A percentile compares a stretch with the other conserved stretches of the same genome.
Evolutionary conservation across 1,140 invertebrate genomes (phyloP).

Genomic region (Ephestia elutella): DNA sequence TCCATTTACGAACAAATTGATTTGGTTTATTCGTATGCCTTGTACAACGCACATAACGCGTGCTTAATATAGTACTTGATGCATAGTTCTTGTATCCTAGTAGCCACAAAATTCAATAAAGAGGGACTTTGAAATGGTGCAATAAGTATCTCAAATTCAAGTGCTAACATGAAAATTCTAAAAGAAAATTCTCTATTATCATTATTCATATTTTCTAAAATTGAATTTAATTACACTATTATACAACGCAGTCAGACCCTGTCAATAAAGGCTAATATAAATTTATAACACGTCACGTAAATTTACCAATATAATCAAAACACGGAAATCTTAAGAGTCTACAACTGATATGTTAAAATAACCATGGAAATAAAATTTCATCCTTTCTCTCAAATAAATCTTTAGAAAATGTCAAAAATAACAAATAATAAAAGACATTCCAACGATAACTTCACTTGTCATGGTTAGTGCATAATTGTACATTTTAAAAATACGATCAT

Average conservation of each 20-base stretch:
- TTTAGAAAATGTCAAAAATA: no score
- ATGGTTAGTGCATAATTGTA: background rate
- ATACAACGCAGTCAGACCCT: conserved; percentile 67
- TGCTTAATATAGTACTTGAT: background rate
- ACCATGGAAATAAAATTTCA: background rate
- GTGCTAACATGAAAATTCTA: conserved; percentile 61
- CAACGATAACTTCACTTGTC: no score
- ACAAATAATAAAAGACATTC: no score
- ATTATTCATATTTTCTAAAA: conserved; percentile 66
- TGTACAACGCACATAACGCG: background rate
- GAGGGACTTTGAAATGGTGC: conserved; percentile 58
- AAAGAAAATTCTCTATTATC: conserved; percentile 60
- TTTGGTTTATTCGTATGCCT: no score
- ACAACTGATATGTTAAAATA: background rate
- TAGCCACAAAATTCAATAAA: conserved; percentile 42
- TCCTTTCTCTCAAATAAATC: no score
- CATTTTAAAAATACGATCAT: conserved; percentile 1
- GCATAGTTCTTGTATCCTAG: conserved; percentile 13
- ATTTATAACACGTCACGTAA: conserved; percentile 32
- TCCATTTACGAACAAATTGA: background rate
- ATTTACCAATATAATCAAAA: conserved; percentile 5
- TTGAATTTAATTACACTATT: conserved; percentile 65
- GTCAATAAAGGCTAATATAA: conserved; percentile 67
- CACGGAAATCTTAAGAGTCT: background rate
- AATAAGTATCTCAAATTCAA: conserved; percentile 58